phyloP scores from a whole-genome alignment of 1,140 invertebrate species.

The Nasonia longicornis region DNA sequence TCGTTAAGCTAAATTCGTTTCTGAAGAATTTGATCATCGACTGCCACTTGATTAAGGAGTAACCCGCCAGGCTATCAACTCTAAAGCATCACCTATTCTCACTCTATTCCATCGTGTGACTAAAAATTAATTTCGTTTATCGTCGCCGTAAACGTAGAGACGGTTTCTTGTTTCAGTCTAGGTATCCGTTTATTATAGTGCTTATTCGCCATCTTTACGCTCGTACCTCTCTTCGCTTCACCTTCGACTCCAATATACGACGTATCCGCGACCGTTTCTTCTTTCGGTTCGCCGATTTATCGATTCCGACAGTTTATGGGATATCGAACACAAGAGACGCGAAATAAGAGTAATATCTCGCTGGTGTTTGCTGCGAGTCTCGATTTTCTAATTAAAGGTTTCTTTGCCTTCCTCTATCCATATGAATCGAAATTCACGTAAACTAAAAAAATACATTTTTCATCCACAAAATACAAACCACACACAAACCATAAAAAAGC shows the following conservation, averaged over 20 bases:
- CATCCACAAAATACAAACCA: too few species aligned
- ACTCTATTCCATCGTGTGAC: background rate
- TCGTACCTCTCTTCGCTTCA: background rate
- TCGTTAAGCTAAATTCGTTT: too few species aligned
- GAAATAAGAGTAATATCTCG: too few species aligned
- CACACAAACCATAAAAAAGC: too few species aligned
- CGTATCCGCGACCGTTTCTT: background rate
- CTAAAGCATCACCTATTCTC: background rate
- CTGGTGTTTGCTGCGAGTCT: too few species aligned
- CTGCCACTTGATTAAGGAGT: too few species aligned
- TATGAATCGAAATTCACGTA: too few species aligned
- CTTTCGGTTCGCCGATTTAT: constrained; percentile 16
- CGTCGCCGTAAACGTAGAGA: background rate
- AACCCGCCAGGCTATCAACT: background rate
- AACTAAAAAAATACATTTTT: too few species aligned
- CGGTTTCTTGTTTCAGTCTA: constrained; percentile 10
- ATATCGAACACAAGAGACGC: too few species aligned
- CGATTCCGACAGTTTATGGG: background rate
- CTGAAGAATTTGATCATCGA: too few species aligned
- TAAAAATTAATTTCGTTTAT: constrained; percentile 32
- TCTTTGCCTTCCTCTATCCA: too few species aligned
- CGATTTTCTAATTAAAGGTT: too few species aligned
- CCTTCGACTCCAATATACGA: background rate
- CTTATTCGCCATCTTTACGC: background rate
- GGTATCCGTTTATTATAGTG: background rate